Base-by-base conservation (phyloP, 2,888 invertebrate genomes). In the Helobdella robusta region DNA sequence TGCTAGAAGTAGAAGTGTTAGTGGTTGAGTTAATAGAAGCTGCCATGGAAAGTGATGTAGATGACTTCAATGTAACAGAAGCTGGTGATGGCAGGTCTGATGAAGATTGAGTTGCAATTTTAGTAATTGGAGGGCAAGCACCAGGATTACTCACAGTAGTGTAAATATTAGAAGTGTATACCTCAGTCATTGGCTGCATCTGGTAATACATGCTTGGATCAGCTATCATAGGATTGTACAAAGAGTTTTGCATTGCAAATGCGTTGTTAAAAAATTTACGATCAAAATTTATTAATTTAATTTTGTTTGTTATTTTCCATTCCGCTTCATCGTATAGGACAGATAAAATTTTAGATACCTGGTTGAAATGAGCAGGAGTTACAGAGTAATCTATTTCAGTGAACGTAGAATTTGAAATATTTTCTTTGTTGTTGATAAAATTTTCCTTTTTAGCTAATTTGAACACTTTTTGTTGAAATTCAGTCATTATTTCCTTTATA, bases 241-340 rank as follows among this genome's bases (percentile, higher is more conserved):
- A 32, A n/a, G n/a, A n/a, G n/a, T n/a, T n/a, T n/a, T n/a, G n/a
- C n/a, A n/a, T n/a, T n/a, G n/a, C n/a, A n/a, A n/a, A n/a, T n/a
- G n/a, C n/a, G n/a, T n/a, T n/a, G n/a, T n/a, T n/a, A n/a, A n/a
- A n/a, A n/a, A n/a, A n/a, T n/a, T n/a, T n/a, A n/a, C n/a, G n/a
- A n/a, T n/a, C n/a, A n/a, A n/a, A 54, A 18, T 54, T 54, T 18
- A 6, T 4, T 3, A 48, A 28, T 15, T 50, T 32, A n/a, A 20
- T 32, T 50, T 50, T 46, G 46, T 20, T n/a, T 8, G 62, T 50
- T 6, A 62, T 32, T 20, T 32, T 62, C 8, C 32, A 32, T 30
- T 62, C 50, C 2, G 62, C 48, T 30, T 32, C 62, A n/a, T 28
- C n/a, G 50, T 62, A 62, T 15, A 62, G 32, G 8, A n/a, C 56